phyloP scores from a whole-genome alignment of 2,888 invertebrate genomes.

The Pterobdella sp. region DNA sequence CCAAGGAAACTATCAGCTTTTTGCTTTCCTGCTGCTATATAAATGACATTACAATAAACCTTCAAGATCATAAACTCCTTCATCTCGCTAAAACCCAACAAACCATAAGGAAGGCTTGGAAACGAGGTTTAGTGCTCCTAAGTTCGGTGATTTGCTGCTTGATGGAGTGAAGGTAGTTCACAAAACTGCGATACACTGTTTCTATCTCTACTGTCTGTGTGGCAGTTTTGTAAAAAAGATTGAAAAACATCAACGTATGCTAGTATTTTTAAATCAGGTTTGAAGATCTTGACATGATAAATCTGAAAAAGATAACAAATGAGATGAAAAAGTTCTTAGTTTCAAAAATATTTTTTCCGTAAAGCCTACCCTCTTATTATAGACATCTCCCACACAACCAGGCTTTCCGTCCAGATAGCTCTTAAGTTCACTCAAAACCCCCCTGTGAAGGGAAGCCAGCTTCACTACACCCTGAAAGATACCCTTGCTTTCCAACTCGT shows the following conservation, averaged over 20 bases:
- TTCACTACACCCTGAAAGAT: constrained; percentile 91
- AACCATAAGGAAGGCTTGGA: constrained; percentile 95
- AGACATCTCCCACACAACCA: constrained; percentile 74
- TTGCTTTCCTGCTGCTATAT: too few relatives aligned
- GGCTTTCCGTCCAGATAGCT: constrained; percentile 70
- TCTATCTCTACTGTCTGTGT: constrained; percentile 68
- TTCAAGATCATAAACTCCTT: too few relatives aligned
- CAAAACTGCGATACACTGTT: constrained; percentile 92
- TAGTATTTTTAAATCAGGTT: neutral
- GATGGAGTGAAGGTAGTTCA: constrained; percentile 94
- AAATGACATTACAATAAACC: too few relatives aligned
- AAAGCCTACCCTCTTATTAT: constrained; percentile 69
- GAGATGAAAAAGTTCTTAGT: too few relatives aligned
- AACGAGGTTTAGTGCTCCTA: constrained; percentile 84
- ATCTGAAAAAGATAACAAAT: neutral
- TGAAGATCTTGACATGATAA: neutral
- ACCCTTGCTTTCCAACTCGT: constrained; percentile 73
- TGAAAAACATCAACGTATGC: neutral
- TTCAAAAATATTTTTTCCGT: too few relatives aligned
- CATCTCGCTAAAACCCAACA: constrained; percentile 51
- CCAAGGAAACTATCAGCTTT: too few relatives aligned
- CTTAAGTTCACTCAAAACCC: constrained; percentile 58
- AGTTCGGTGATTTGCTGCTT: constrained; percentile 83
- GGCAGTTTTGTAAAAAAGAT: neutral
- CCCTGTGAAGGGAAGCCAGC: constrained; percentile 83